Evolutionary conservation across 2,113 vertebrate species (phyloP).

Genomic region (Sminthopsis crassicaudata): DNA sequence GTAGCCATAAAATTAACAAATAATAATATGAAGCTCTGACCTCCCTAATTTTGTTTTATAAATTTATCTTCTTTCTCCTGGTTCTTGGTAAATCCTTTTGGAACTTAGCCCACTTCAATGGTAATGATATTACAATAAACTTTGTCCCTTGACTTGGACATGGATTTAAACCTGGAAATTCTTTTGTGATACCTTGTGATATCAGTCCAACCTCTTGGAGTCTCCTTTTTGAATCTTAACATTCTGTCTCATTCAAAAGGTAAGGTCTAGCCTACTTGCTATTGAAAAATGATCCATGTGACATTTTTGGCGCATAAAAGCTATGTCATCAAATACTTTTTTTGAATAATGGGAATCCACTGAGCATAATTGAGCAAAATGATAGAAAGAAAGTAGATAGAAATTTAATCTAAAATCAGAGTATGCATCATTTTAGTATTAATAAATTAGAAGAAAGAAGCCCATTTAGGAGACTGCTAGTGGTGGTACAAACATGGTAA

Average conservation of each 20-base stretch:
- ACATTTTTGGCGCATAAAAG: background rate
- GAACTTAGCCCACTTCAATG: no score
- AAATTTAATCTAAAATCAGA: background rate
- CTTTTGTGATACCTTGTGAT: no score
- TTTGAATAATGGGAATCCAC: background rate
- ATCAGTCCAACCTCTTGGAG: no score
- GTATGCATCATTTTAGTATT: background rate
- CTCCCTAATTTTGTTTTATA: no score
- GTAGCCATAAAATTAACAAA: no score
- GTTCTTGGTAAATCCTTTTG: no score
- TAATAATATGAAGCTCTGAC: no score
- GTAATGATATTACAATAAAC: no score
- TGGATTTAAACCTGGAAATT: no score
- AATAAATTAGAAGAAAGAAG: background rate
- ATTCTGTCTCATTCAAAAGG: background rate
- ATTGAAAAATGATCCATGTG: background rate
- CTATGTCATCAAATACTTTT: background rate
- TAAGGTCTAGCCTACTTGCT: background rate
- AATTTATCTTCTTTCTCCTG: no score
- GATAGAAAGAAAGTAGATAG: background rate
- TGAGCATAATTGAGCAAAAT: background rate
- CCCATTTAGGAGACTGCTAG: background rate
- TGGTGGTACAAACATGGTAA: background rate
- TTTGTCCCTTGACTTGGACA: no score
- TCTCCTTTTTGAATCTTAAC: no score